Evolutionary conservation across 1,140 invertebrate species (phyloP).

Genomic region (Anoplolepis gracilipes): DNA sequence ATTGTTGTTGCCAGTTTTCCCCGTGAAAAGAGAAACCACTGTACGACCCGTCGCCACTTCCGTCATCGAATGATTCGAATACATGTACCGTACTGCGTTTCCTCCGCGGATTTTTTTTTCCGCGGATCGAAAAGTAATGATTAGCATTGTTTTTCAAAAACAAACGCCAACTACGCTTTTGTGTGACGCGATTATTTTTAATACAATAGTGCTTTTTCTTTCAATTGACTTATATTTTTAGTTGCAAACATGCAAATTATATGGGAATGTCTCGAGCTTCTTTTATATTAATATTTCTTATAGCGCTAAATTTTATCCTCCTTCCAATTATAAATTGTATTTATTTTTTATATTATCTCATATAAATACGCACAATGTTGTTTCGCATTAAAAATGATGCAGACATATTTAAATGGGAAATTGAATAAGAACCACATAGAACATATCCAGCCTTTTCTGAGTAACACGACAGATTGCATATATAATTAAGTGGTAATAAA

Average conservation of each 20-base stretch:
- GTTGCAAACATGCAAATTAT: background rate
- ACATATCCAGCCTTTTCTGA: background rate
- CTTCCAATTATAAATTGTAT: background rate
- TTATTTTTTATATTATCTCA: background rate
- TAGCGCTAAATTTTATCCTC: background rate
- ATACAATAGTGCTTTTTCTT: background rate
- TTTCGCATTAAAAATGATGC: background rate
- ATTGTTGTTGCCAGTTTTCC: constrained; percentile 73
- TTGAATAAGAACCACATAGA: background rate
- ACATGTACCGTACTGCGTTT: constrained; percentile 27
- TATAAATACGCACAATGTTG: background rate
- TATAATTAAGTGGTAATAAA: constrained; percentile 22
- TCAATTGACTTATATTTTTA: background rate
- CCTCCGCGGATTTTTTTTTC: background rate
- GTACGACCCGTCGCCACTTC: constrained; percentile 31
- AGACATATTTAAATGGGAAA: constrained; percentile 7
- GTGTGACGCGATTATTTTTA: background rate
- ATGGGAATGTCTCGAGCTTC: background rate
- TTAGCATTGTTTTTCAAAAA: background rate
- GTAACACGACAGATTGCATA: background rate
- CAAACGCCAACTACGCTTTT: background rate
- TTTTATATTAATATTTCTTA: background rate
- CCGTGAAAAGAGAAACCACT: constrained; percentile 74
- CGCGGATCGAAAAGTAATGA: background rate
- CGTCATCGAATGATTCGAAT: constrained; percentile 68